Percentiles rank a stretch among this genome's conserved stretches.
phyloP scores from a whole-genome alignment of 2,888 invertebrate species.

The Plebejus anna region DNA sequence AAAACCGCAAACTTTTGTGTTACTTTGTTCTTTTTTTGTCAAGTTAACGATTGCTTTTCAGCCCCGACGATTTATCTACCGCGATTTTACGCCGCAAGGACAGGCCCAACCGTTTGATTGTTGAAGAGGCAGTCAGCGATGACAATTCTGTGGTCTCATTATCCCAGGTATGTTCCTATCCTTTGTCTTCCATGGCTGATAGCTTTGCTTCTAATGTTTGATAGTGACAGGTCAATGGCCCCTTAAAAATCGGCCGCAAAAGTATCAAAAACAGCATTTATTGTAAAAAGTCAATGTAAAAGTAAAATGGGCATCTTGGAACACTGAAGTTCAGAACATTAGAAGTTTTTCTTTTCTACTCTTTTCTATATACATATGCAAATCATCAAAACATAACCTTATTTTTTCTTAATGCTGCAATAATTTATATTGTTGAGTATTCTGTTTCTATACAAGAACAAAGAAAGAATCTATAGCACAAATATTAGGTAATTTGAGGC shows the following conservation, averaged over 20 bases:
- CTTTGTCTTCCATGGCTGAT: conserved; percentile 36
- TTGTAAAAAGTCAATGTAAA: background rate
- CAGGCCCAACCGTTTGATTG: conserved; percentile 97
- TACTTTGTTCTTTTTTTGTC: conserved; percentile 26
- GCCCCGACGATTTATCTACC: conserved; percentile 95
- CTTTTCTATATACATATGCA: background rate
- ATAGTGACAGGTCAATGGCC: background rate
- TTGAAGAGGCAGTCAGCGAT: conserved; percentile 98
- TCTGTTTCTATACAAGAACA: background rate
- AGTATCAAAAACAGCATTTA: background rate
- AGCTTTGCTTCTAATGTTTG: conserved; percentile 3
- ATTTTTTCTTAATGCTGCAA: background rate
- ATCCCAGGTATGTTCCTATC: conserved; percentile 85
- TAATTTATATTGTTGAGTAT: background rate
- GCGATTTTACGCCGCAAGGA: conserved; percentile 99
- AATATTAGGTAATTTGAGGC: background rate
- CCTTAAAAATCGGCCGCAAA: background rate
- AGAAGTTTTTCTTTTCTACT: background rate
- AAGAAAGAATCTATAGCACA: background rate
- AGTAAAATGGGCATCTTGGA: background rate
- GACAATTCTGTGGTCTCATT: conserved; percentile 99
- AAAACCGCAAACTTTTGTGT: background rate
- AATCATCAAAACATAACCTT: conserved; percentile 11
- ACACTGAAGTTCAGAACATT: background rate
- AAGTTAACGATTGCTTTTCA: conserved; percentile 48